Base-by-base conservation (phyloP, 2,113 vertebrate genomes). In the Bombycilla garrulus region DNA sequence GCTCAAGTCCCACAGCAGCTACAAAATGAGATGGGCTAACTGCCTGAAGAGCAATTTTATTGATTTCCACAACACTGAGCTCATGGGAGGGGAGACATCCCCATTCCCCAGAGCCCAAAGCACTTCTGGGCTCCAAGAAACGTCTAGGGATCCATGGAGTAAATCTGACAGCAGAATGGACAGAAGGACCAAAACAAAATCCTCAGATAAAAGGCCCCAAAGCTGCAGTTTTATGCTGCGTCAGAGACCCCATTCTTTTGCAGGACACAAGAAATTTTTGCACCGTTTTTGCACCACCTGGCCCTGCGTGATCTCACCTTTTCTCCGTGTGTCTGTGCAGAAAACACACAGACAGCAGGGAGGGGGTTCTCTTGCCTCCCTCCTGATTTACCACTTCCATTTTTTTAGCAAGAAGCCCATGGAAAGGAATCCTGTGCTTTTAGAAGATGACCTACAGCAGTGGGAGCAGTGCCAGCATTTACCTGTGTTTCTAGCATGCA, bases 401-500 rank as follows among this genome's bases (percentile, higher is more conserved):
- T 61, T 62, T 50, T 50, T 72, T 86, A 92, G 78, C 92, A 94
- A 80, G 92, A 86, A 87, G 82, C 53, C 89, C 90, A 80, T 40
- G 51, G 76, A 51, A 69, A 80, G 54, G 91, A 78, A 96, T 36
- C 92, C 93, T 92, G 18, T 5, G 48, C 85, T 77, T 74, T 93
- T 84, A 93, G 45, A 65, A 95, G 91, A 94, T 92, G 77, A 88
- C 91, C 96, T 95, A 86, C 54, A 94, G 95, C 83, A 83, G 70
- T 81, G 91, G 97, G 96, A 97, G 89, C 72, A 58, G 96, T 97
- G 95, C 93, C 93, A 91, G 96, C 95, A 98, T 99, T 38, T 99
- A 99, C 98, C 98, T 99, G 98, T 99, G 97, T 99, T 99, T 98
- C 98, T 98, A 97, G 98, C 98, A 98, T 99, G 98, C 98, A 99